These are phyloP conservation scores for Lutjanus argentimaculatus DNA, from an alignment of 2,797 vertebrate species.

Conservation along the genomic window DNA sequence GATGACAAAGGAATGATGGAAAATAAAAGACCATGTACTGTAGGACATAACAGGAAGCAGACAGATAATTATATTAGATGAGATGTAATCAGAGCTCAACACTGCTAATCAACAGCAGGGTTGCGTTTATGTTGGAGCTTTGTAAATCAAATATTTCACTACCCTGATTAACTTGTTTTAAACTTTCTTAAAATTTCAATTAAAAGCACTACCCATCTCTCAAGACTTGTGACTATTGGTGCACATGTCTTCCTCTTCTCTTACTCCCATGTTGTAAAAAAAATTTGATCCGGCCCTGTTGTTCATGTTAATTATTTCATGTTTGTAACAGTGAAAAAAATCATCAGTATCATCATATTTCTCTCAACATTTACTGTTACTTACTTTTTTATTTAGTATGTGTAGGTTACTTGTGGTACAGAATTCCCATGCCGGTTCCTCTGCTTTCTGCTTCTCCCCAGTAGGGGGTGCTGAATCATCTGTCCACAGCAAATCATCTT, in stretches of 20 bases:
- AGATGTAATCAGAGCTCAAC: conserved; percentile 37
- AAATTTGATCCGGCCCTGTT: background rate
- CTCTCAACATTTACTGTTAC: too few species aligned
- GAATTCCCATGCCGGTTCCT: too few species aligned
- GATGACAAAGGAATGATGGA: background rate
- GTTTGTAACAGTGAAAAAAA: background rate
- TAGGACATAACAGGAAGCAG: conserved; percentile 12
- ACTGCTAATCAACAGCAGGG: conserved; percentile 9
- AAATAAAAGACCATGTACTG: background rate
- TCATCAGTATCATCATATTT: background rate
- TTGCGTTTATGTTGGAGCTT: background rate
- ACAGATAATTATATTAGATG: conserved; percentile 29
- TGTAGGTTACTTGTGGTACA: background rate
- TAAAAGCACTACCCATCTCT: background rate
- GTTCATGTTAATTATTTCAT: background rate
- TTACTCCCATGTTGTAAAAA: background rate
- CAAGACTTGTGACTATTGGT: background rate
- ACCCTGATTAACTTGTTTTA: conserved; percentile 18
- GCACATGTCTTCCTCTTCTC: background rate
- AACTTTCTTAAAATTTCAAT: background rate
- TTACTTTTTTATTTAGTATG: background rate
- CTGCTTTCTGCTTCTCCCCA: too few species aligned
- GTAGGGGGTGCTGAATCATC: too few species aligned
- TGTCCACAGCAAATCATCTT: too few species aligned
- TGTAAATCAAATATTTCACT: conserved; percentile 4